Evolutionary conservation across 2,113 vertebrate species (phyloP).

Genomic region (Aythya baeri): DNA sequence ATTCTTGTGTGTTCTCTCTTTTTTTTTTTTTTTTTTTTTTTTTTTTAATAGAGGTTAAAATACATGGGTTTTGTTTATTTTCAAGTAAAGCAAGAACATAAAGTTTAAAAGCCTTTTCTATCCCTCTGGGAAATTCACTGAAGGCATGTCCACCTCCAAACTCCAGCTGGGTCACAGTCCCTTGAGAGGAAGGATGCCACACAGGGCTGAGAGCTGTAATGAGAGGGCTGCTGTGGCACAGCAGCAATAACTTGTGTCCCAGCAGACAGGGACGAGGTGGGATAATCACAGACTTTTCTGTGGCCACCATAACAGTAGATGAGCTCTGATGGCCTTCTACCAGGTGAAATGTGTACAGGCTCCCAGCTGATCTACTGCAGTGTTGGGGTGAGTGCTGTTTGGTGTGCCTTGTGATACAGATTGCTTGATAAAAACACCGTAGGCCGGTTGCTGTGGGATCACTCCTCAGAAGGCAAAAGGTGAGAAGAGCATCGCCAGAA

Average conservation of each 20-base stretch:
- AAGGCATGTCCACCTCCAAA: not conserved
- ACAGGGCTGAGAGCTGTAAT: not conserved
- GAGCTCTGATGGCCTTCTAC: not conserved
- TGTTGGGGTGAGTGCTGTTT: not conserved
- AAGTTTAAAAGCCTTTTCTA: not conserved
- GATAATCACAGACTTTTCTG: not conserved
- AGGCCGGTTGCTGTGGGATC: not conserved
- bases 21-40: no score
- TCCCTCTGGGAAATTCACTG: not conserved
- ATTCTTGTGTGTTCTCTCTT: not conserved
- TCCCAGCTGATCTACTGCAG: not conserved
- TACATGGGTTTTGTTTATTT: not conserved
- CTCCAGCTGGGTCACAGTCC: not conserved
- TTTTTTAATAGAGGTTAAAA: no score
- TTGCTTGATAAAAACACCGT: not conserved
- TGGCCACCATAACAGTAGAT: not conserved
- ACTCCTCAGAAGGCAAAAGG: not conserved
- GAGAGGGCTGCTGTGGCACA: not conserved
- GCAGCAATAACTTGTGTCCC: not conserved
- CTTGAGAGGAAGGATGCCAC: not conserved
- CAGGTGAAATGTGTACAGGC: not conserved
- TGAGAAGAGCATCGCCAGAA: not conserved
- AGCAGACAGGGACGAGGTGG: not conserved
- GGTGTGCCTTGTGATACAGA: not conserved
- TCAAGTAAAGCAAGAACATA: not conserved